Percentiles rank a stretch among this genome's conserved stretches.
Evolutionary conservation across 2,888 invertebrate species (phyloP).

Genomic region (Formica aserva): DNA sequence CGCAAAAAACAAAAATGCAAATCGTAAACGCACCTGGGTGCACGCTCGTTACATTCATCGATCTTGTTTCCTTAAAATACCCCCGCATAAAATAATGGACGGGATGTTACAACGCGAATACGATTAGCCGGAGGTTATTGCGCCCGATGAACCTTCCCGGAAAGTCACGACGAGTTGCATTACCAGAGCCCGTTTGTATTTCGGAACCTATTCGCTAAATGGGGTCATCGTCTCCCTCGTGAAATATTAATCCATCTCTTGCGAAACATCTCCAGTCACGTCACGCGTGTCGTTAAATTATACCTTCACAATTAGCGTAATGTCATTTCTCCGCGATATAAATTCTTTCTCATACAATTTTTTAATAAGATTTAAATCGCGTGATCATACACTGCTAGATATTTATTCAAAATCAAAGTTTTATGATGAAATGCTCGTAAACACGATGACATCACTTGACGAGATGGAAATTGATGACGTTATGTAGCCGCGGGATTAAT

Average conservation of each 20-base stretch:
- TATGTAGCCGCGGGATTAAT: neutral
- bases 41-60: slow-evolving; percentile 30
- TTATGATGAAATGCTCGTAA: neutral
- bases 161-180: neutral
- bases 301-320: neutral
- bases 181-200: neutral
- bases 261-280: neutral
- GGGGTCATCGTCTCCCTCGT: slow-evolving; percentile 6
- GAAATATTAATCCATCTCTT: slow-evolving; percentile 2
- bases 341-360: neutral
- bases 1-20: neutral
- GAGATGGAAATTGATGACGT: slow-evolving; percentile 10
- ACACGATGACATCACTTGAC: neutral
- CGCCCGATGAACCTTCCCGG: slow-evolving; percentile 28
- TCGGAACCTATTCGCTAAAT: neutral
- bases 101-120: slow-evolving; percentile 12
- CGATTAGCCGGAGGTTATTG: slow-evolving; percentile 46
- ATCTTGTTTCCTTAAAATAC: slow-evolving; percentile 25
- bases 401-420: neutral
- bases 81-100: slow-evolving; percentile 12
- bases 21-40: neutral
- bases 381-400: neutral
- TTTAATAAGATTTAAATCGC: neutral
- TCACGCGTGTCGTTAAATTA: neutral
- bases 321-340: neutral